These are phyloP conservation scores for Perdix hodgsoniae DNA, from an alignment of 2,797 vertebrate species.

Conservation along the genomic window DNA sequence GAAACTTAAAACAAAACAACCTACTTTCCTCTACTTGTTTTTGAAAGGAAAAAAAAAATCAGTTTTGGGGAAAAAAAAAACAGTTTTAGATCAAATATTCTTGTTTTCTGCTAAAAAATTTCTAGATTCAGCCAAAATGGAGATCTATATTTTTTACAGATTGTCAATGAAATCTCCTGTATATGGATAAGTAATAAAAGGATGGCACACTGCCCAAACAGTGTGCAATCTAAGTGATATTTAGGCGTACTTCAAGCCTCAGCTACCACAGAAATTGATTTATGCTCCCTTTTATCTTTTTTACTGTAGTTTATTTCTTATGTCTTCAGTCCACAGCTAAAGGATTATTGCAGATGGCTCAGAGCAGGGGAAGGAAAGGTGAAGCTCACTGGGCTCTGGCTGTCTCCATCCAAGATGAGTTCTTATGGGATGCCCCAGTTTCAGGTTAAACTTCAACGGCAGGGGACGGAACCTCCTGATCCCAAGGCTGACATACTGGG, in stretches of 20 bases:
- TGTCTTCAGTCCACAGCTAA: neutral
- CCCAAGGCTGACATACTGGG: neutral
- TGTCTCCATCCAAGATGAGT: neutral
- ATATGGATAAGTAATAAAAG: neutral
- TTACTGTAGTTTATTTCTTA: neutral
- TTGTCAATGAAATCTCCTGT: neutral
- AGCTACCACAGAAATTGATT: conserved; percentile 6
- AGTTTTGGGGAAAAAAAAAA: neutral
- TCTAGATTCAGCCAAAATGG: neutral
- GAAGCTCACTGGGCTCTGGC: neutral
- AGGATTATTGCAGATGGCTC: neutral
- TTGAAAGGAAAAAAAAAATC: neutral
- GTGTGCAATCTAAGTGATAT: neutral
- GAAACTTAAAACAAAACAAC: neutral
- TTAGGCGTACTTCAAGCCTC: conserved; percentile 17
- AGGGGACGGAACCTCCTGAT: neutral
- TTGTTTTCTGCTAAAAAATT: neutral
- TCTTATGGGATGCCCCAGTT: neutral
- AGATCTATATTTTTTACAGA: neutral
- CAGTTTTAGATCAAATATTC: neutral
- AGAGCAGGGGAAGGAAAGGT: neutral
- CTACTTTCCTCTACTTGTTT: neutral
- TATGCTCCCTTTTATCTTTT: conserved; percentile 13
- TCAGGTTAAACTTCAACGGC: neutral
- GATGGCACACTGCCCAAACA: neutral